These are phyloP conservation scores for Drosophila peninsularis DNA, from an alignment of 2,888 invertebrate species.

Conservation along the genomic window DNA sequence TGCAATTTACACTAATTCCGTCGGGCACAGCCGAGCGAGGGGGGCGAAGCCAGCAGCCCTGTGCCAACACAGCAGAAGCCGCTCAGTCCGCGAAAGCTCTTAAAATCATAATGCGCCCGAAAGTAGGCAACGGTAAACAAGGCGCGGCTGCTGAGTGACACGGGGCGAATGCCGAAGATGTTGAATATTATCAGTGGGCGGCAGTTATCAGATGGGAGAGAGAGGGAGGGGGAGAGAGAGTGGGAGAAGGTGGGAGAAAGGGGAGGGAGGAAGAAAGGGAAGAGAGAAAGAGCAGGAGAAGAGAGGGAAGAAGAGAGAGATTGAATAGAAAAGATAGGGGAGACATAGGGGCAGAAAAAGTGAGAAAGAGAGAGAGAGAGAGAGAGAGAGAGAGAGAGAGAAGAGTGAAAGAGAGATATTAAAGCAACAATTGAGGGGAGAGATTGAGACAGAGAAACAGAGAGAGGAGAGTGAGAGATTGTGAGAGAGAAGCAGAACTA, in stretches of 20 bases:
- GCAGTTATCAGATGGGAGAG: not conserved
- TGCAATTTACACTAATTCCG: conserved; percentile 63
- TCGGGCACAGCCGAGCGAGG: conserved; percentile 12
- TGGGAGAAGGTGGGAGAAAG: not conserved
- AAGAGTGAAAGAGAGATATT: no score
- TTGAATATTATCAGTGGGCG: conserved; percentile 13
- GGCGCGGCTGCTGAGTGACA: conserved; percentile 4
- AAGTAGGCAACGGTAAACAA: conserved; percentile 39
- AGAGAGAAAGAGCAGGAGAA: not conserved
- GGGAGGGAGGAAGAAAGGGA: not conserved
- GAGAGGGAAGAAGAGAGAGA: not conserved
- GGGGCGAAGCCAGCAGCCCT: not conserved
- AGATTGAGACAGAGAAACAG: not conserved
- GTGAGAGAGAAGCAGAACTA: no score
- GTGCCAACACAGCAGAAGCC: conserved; percentile 1
- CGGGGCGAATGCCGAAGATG: conserved; percentile 15
- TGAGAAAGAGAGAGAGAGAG: not conserved
- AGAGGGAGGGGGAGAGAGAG: not conserved
- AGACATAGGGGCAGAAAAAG: not conserved
- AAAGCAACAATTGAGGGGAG: no score
- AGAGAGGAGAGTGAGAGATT: no score
- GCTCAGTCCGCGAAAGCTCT: conserved; percentile 8
- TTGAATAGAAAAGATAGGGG: no score
- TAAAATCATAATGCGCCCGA: conserved; percentile 46
- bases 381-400: no score